Conservation (phyloP, 1,140 invertebrate genomes). For the fruit fly (Drosophila melanogaster) region DNA sequence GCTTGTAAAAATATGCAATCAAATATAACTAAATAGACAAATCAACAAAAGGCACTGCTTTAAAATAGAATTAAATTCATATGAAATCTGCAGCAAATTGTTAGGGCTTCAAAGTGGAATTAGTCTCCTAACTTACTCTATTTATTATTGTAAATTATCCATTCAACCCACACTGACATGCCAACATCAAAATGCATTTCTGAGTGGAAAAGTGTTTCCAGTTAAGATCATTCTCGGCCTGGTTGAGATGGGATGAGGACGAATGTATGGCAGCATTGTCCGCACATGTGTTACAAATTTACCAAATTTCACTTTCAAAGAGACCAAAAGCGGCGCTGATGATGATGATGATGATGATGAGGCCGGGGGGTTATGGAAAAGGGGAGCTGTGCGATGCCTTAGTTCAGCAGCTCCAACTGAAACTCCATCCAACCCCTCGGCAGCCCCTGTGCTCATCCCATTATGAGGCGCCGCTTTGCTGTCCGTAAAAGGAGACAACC, state of each 20-base stretch:
- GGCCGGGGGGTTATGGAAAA: conserved; percentile 1
- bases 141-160: background rate
- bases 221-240: conserved; percentile 18
- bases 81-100: background rate
- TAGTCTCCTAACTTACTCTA: background rate
- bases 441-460: conserved; percentile 1
- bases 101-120: background rate
- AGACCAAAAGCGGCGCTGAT: conserved; percentile 38
- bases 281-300: conserved; percentile 50
- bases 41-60: background rate
- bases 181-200: conserved; percentile 1
- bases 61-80: background rate
- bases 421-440: background rate
- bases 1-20: background rate
- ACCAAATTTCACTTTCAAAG: conserved; percentile 76
- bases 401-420: conserved; percentile 34
- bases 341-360: conserved; percentile 44
- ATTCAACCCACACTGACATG: background rate
- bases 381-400: conserved; percentile 3
- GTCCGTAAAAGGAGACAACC: conserved; percentile 66
- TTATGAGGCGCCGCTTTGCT: conserved; percentile 52
- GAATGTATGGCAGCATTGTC: conserved; percentile 8
- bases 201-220: conserved; percentile 19
- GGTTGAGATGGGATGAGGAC: background rate
- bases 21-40: background rate